Evolutionary conservation across 2,113 vertebrate genomes (phyloP), one percentile per base, ranked within the genome.

Genomic region (Pungitius pungitius): DNA sequence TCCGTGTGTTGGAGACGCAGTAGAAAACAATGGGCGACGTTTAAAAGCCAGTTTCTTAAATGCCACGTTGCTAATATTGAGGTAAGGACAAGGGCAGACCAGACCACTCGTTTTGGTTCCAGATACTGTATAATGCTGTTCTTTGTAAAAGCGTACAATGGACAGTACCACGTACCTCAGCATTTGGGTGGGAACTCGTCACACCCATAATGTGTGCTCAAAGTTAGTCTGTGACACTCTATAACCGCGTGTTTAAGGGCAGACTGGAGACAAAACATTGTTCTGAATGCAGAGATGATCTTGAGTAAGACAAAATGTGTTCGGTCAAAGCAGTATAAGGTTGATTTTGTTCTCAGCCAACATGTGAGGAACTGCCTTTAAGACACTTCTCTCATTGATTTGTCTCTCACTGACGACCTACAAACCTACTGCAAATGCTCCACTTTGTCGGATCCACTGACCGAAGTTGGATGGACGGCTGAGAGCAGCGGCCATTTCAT

Each of bases 131-230:
- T 75, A 83, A 80, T 54, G 37, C 67, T 6, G 55, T 13, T 75
- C 73, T 80, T 76, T 83, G 72, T 71, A 51, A 63, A 71, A 33
- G 22, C 3, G 13, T 18, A 58, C 62, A 78, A 42, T 67, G n/a
- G 47, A 68, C 76, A 67, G 40, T 27, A 18, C 24, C 40, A 37
- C 35, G n/a, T 35, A 64, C 27, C 35, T 51, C 70, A 30, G 62
- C 40, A 30, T 40, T 22, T 45, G 58, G 55, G 64, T 30, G 57
- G 67, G 63, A 68, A 39, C 47, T 40, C 17, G 57, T 73, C 22
- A 59, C 63, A 65, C 58, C 68, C 49, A 61, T 24, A 15, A 2
- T 18, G 37, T 58, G 18, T 6, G 1, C 14, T 40, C 39, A 40
- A 26, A 30, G 18, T 39, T 27, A 33, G 64, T 33, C 20, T 55